These are phyloP conservation scores for Bellardia pandia DNA, from an alignment of 2,888 invertebrate species.

Conservation along the genomic window DNA sequence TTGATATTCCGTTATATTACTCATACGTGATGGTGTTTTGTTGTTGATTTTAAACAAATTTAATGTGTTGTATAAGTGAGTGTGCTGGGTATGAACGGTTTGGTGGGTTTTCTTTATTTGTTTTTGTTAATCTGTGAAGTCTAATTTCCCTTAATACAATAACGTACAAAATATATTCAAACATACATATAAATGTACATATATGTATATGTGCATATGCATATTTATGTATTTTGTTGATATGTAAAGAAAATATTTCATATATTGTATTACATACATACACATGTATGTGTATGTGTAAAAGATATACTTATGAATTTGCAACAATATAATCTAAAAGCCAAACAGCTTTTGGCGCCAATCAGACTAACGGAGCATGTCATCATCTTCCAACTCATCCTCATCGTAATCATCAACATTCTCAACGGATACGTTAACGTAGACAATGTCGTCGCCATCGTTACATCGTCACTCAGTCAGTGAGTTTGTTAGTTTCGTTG, in stretches of 20 bases:
- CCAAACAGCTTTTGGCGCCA: slow-evolving; percentile 71
- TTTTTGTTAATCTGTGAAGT: slow-evolving; percentile 62
- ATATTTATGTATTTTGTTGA: background rate
- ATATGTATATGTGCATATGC: too few species aligned
- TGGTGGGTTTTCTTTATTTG: background rate
- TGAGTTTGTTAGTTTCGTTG: slow-evolving; percentile 23
- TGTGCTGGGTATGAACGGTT: too few species aligned
- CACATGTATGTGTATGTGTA: too few species aligned
- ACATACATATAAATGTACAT: background rate
- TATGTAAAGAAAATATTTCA: slow-evolving; percentile 12
- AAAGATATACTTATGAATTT: slow-evolving; percentile 14
- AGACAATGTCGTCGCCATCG: background rate
- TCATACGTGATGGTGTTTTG: slow-evolving; percentile 3
- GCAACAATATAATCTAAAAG: slow-evolving; percentile 47
- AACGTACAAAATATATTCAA: slow-evolving; percentile 11
- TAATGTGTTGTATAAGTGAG: background rate
- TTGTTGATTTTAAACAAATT: background rate
- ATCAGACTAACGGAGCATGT: slow-evolving; percentile 61
- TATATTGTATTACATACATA: background rate
- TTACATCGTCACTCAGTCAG: background rate
- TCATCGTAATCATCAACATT: slow-evolving; percentile 12
- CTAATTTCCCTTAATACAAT: slow-evolving; percentile 43
- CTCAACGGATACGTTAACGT: background rate
- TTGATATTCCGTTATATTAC: slow-evolving; percentile 10
- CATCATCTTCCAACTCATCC: slow-evolving; percentile 7